phyloP scores from a whole-genome alignment of 2,888 invertebrate genomes.

The Hypercompe scribonia region DNA sequence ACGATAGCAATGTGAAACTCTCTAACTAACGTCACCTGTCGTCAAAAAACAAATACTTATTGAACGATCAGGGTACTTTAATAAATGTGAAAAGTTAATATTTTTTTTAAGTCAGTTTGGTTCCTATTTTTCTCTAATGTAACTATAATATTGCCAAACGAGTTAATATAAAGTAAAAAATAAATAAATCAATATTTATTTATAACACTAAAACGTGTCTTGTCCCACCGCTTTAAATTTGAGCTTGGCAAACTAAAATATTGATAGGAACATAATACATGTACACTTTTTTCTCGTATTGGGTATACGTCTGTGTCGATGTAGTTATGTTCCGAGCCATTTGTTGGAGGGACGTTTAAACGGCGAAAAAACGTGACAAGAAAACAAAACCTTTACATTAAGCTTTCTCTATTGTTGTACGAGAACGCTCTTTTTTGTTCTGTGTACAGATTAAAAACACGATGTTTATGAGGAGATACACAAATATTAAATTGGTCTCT shows the following conservation, averaged over 20 bases:
- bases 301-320: slow-evolving; percentile 63
- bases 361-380: slow-evolving; percentile 82
- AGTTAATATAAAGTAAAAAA: too few species aligned
- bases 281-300: slow-evolving; percentile 59
- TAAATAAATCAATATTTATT: too few species aligned
- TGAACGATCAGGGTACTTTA: too few species aligned
- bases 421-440: slow-evolving; percentile 70
- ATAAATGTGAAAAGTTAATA: too few species aligned
- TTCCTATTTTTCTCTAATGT: too few species aligned
- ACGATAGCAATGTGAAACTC: too few species aligned
- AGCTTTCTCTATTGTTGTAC: slow-evolving; percentile 77
- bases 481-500: slow-evolving; percentile 50
- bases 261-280: slow-evolving; percentile 39
- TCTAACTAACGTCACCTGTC: too few species aligned
- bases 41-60: too few species aligned
- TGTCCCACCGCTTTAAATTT: too few species aligned
- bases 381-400: slow-evolving; percentile 78
- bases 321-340: slow-evolving; percentile 77
- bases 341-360: slow-evolving; percentile 79
- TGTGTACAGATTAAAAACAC: slow-evolving; percentile 75
- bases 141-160: too few species aligned
- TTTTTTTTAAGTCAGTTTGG: too few species aligned
- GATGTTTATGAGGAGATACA: slow-evolving; percentile 67
- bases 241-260: slow-evolving; percentile 8
- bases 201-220: too few species aligned